Base-by-base conservation (phyloP, 2,113 vertebrate genomes). In the Neotoma lepida region DNA sequence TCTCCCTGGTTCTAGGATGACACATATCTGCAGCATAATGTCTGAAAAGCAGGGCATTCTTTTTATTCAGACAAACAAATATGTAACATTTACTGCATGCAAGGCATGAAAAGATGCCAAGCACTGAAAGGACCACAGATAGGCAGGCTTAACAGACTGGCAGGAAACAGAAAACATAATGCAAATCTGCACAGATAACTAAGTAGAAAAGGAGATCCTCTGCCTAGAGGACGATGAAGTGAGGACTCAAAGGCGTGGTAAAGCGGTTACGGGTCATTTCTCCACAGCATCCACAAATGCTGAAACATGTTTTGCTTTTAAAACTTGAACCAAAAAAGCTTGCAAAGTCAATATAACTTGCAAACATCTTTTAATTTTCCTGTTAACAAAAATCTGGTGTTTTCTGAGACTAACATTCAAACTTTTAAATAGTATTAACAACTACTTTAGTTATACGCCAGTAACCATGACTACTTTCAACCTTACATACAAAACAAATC, bases 331-430 rank as follows among this genome's bases (percentile, higher is more conserved):
- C 33, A 92, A 93, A 64, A 24, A 93, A 89, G 73, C 84, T 54
- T 96, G 28, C 56, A 95, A 91, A 93, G 46, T n/a, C 30, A 82
- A 87, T 41, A 46, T 91, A 56, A 78, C 44, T 90, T 89, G 9
- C 10, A 63, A 30, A 61, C 14, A 24, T 51, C 70, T 96, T 89
- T 94, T 54, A 54, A 88, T 41, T 78, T 88, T 93, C 78, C 88
- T 44, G 49, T 90, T 90, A 30, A 88, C 51, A 92, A 92, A 94
- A 95, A 88, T 13, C 26, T 56, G 1, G 49, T 86, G 10, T 44
- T 84, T 89, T 96, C 39, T 89, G 35, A 91, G n/a, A 89, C 18
- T 76, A 96, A 86, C 61, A 96, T 9, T 71, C 12, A 80, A 93
- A 73, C 41, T 90, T 94, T 89, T 74, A 82, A 92, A 61, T 20